phyloP scores from a whole-genome alignment of 1,140 invertebrate genomes.

The Tetragnatha versicolor region DNA sequence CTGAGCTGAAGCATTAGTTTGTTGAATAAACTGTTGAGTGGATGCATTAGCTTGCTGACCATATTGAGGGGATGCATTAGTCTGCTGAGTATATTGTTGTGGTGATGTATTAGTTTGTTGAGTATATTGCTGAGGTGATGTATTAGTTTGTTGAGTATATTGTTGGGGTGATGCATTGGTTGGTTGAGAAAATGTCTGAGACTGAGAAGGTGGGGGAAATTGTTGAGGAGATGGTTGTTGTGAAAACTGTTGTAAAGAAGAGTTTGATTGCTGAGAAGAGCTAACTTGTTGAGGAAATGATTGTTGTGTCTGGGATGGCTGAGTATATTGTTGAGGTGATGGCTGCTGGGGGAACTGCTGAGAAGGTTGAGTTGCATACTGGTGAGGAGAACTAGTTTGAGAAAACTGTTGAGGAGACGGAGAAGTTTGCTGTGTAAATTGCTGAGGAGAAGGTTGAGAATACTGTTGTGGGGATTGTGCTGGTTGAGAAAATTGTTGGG shows the following conservation, averaged over 20 bases:
- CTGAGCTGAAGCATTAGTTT: constrained; percentile 13
- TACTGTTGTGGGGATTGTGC: background rate
- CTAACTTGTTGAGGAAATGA: constrained; percentile 2
- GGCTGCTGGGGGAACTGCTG: constrained; percentile 29
- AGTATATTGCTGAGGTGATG: background rate
- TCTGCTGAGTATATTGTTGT: constrained; percentile 19
- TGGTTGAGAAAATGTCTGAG: background rate
- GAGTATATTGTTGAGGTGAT: constrained; percentile 32
- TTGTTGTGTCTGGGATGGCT: background rate
- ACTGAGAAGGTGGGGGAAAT: background rate
- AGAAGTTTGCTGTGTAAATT: background rate
- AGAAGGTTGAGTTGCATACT: background rate
- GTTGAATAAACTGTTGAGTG: constrained; percentile 18
- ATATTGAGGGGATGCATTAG: background rate
- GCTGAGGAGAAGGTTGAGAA: background rate
- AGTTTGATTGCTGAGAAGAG: constrained; percentile 7
- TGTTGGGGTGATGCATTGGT: background rate
- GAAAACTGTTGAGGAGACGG: constrained; percentile 10
- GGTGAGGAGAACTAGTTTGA: no score
- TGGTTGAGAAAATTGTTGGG: background rate
- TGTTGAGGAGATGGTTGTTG: background rate
- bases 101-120: background rate
- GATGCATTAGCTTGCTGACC: background rate
- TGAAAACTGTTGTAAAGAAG: background rate
- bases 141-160: background rate